Conservation (phyloP, 1,140 invertebrate species). For the Samia ricini region DNA sequence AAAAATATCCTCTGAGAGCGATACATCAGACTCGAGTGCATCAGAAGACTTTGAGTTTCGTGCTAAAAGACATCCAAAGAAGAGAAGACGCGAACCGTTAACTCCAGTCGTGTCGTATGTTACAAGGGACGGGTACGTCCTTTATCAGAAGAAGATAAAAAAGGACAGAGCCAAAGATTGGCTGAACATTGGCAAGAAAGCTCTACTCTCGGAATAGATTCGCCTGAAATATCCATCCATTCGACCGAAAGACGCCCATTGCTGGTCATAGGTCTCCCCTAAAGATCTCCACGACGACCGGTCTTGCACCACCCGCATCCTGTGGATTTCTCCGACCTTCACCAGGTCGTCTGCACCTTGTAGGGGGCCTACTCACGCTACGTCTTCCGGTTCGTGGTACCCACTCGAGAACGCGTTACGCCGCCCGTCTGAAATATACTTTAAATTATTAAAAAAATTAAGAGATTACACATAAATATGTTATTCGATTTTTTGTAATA, state of each 20-base stretch:
- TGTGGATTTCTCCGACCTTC: too few relatives aligned
- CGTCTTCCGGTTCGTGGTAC: too few relatives aligned
- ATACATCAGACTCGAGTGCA: constrained; percentile 13
- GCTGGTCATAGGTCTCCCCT: too few relatives aligned
- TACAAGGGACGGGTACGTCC: constrained; percentile 52
- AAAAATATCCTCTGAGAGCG: constrained; percentile 32
- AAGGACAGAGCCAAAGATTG: constrained; percentile 53
- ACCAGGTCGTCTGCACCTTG: too few relatives aligned
- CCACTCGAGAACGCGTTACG: too few relatives aligned
- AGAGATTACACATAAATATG: not conserved
- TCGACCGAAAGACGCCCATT: too few relatives aligned
- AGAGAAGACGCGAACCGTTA: constrained; percentile 26
- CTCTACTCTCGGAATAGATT: not conserved
- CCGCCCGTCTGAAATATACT: too few relatives aligned
- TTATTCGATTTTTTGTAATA: not conserved
- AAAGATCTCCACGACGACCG: too few relatives aligned
- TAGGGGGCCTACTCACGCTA: too few relatives aligned
- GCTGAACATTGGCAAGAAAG: constrained; percentile 37
- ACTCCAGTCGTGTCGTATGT: constrained; percentile 47
- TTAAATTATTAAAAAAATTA: too few relatives aligned
- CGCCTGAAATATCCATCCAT: not conserved
- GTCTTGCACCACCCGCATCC: too few relatives aligned
- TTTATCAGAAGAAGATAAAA: constrained; percentile 62
- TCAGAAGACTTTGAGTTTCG: constrained; percentile 13
- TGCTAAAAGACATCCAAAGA: constrained; percentile 15